Conservation (phyloP, 2,888 invertebrate species). For the Epirrhoe tristata region DNA sequence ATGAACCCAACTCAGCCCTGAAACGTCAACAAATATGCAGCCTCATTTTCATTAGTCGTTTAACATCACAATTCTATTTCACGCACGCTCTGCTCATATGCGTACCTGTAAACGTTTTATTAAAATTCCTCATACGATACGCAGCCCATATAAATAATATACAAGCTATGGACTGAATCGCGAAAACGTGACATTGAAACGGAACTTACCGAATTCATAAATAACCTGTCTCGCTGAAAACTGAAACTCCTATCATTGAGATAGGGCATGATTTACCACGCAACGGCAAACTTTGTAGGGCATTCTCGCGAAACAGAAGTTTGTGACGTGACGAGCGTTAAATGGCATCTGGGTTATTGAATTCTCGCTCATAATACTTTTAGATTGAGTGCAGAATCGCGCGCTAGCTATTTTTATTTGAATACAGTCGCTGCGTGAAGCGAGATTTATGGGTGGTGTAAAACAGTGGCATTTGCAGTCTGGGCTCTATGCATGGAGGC, state of each 20-base stretch:
- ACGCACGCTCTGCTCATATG: conserved; percentile 37
- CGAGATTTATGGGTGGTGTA: conserved; percentile 72
- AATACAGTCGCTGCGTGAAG: conserved; percentile 66
- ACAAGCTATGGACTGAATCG: conserved; percentile 63
- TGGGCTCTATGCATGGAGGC: conserved; percentile 67
- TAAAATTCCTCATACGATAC: conserved; percentile 61
- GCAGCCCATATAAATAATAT: conserved; percentile 65
- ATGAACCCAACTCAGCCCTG: conserved; percentile 4
- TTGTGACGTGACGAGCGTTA: conserved; percentile 72
- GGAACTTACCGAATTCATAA: conserved; percentile 57
- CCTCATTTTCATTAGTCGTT: conserved; percentile 41
- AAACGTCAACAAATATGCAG: conserved; percentile 37
- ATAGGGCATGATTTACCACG: conserved; percentile 58
- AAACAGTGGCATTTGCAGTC: conserved; percentile 68
- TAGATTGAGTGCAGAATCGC: conserved; percentile 63
- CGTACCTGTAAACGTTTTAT: conserved; percentile 50
- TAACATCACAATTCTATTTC: conserved; percentile 40
- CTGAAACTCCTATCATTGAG: conserved; percentile 47
- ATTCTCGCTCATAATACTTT: conserved; percentile 59
- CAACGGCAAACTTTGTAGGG: conserved; percentile 50
- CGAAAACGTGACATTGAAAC: conserved; percentile 70
- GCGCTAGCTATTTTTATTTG: conserved; percentile 63
- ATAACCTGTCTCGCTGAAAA: conserved; percentile 44
- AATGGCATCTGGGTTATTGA: conserved; percentile 57
- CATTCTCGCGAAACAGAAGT: conserved; percentile 59